Percentiles rank a stretch among this genome's conserved stretches.
phyloP scores from a whole-genome alignment of 2,888 invertebrate genomes.

The Cerastis leucographa region DNA sequence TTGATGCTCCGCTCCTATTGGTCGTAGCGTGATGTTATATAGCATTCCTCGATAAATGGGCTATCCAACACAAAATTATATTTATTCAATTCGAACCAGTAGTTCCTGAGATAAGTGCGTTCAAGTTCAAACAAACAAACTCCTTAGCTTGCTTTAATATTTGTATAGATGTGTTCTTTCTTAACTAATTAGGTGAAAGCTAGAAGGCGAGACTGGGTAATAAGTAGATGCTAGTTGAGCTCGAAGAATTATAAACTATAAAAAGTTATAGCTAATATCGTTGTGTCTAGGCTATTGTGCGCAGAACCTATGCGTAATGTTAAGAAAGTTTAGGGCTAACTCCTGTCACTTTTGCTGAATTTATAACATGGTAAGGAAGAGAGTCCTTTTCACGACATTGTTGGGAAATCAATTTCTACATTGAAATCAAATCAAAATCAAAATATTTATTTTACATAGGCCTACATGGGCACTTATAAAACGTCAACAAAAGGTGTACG shows the following conservation, averaged over 20 bases:
- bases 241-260: conserved; percentile 9
- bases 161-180: not conserved
- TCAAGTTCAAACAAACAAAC: too few species aligned
- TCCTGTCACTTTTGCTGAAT: not conserved
- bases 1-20: too few species aligned
- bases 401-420: not conserved
- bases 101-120: too few species aligned
- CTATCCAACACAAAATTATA: too few species aligned
- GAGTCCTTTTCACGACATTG: not conserved
- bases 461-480: too few species aligned
- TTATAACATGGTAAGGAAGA: not conserved
- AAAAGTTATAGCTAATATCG: conserved; percentile 16
- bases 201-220: not conserved
- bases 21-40: too few species aligned
- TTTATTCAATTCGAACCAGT: too few species aligned
- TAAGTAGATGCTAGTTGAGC: not conserved
- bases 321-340: not conserved
- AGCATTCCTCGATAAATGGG: too few species aligned
- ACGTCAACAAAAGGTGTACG: too few species aligned
- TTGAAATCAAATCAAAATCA: too few species aligned
- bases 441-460: too few species aligned
- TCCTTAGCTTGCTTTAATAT: too few species aligned
- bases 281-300: not conserved
- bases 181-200: conserved; percentile 33
- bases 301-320: not conserved